Evolutionary conservation across 2,113 vertebrate genomes (phyloP).

Genomic region (Hipposideros armiger): DNA sequence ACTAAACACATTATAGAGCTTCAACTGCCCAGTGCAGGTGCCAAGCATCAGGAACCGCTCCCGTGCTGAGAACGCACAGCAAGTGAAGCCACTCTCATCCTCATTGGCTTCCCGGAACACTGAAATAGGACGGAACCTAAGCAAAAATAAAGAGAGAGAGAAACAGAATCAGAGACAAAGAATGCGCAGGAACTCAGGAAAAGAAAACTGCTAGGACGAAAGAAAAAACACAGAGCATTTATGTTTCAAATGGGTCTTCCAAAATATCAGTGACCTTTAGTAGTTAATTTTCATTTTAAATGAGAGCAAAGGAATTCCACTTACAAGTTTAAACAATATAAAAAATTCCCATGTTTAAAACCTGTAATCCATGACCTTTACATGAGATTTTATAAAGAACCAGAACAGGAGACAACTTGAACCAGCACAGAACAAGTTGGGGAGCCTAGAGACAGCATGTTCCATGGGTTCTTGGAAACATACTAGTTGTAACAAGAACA

Average conservation of each 20-base stretch:
- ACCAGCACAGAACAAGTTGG: neutral
- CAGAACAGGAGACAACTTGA: neutral
- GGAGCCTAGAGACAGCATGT: neutral
- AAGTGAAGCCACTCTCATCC: slow-evolving; percentile 98
- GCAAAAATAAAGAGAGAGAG: neutral
- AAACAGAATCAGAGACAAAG: neutral
- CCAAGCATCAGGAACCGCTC: slow-evolving; percentile 99
- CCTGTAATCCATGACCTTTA: neutral
- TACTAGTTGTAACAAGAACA: neutral
- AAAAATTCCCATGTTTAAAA: slow-evolving; percentile 23
- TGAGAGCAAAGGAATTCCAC: slow-evolving; percentile 9
- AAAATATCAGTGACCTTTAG: neutral
- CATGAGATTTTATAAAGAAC: neutral
- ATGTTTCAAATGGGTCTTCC: slow-evolving; percentile 26
- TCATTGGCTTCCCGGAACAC: slow-evolving; percentile 99
- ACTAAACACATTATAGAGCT: slow-evolving; percentile 98
- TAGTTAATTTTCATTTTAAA: slow-evolving; percentile 48
- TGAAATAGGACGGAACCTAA: slow-evolving; percentile 98
- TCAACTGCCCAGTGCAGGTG: slow-evolving; percentile 97
- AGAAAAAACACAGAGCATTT: neutral
- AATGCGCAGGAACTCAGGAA: neutral
- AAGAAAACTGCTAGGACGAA: slow-evolving; percentile 18
- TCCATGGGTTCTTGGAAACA: slow-evolving; percentile 15
- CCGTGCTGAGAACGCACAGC: slow-evolving; percentile 98
- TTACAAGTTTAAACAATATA: slow-evolving; percentile 27